Evolutionary conservation across 1,140 invertebrate genomes (phyloP).

Genomic region (Myzus persicae): DNA sequence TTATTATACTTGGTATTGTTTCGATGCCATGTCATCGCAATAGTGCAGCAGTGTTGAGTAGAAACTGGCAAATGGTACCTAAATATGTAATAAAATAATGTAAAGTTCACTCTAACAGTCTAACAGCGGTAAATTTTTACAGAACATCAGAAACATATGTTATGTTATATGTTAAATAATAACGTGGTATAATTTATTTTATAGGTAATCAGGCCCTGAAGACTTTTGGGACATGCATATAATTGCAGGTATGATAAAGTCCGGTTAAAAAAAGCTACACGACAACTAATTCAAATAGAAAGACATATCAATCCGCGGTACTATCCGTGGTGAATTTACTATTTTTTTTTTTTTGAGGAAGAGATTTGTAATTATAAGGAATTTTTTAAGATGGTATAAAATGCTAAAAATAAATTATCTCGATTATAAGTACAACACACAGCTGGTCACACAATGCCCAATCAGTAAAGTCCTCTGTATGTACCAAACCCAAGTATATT

Average conservation of each 20-base stretch:
- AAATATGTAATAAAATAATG: neutral
- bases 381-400: no score
- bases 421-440: no score
- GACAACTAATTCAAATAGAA: neutral
- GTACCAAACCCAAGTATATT: no score
- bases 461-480: no score
- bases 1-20: neutral
- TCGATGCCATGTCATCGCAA: neutral
- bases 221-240: no score
- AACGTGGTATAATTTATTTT: neutral
- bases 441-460: no score
- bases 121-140: neutral
- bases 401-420: no score
- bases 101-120: neutral
- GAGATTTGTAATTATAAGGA: no score
- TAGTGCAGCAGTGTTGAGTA: neutral
- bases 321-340: neutral
- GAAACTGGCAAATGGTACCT: neutral
- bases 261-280: neutral
- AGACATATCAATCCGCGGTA: neutral
- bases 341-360: neutral
- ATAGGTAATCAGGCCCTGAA: no score
- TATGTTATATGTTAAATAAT: neutral
- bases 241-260: no score
- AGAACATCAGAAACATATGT: neutral